Evolutionary conservation across 2,113 vertebrate genomes (phyloP).

Genomic region (Tachuris rubrigastra): DNA sequence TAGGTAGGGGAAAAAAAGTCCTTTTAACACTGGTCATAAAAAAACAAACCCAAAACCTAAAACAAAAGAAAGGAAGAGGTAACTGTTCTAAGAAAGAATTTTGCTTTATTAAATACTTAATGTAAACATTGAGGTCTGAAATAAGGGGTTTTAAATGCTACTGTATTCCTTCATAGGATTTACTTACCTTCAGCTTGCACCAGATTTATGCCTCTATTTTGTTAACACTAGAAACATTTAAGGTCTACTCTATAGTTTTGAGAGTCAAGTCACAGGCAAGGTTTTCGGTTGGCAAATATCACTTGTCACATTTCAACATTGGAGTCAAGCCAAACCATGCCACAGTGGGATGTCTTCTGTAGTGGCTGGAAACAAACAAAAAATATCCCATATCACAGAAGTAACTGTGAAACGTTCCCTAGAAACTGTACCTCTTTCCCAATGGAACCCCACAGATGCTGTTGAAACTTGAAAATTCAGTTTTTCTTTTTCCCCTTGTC

Average conservation of each 20-base stretch:
- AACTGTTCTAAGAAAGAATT: not conserved
- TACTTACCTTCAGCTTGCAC: not conserved
- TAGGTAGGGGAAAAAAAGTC: not conserved
- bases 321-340: not conserved
- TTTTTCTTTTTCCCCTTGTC: not conserved
- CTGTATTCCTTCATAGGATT: not conserved
- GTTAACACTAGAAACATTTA: not conserved
- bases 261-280: not conserved
- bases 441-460: not conserved
- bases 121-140: not conserved
- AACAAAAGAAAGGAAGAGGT: not conserved
- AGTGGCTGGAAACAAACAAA: not conserved
- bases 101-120: not conserved
- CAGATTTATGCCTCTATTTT: not conserved
- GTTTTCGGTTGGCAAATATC: not conserved
- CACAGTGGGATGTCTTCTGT: not conserved
- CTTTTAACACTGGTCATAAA: not conserved
- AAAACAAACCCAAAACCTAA: not conserved
- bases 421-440: not conserved
- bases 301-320: not conserved
- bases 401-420: not conserved
- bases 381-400: not conserved
- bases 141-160: not conserved
- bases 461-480: not conserved
- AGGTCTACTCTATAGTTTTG: not conserved